A percentile compares a stretch with the other conserved stretches of the same genome.
These are phyloP conservation scores for Chaenodraco wilsoni DNA, from an alignment of 2,797 vertebrate genomes.

Conservation along the genomic window DNA sequence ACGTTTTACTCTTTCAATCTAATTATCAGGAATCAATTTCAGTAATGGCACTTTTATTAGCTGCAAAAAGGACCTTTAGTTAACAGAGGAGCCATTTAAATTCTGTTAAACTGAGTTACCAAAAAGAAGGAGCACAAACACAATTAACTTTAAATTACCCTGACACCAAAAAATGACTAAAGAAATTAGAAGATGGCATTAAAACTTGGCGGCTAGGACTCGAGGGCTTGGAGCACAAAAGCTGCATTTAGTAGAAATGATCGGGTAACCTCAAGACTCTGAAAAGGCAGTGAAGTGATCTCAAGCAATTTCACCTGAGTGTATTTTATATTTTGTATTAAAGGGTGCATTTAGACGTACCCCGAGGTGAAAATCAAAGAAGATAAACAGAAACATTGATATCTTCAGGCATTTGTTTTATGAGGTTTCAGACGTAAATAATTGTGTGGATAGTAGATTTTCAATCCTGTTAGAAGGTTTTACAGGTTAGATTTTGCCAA, in stretches of 20 bases:
- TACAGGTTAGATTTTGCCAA: slow-evolving; percentile 9
- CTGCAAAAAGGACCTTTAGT: not conserved
- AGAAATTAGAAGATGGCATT: slow-evolving; percentile 32
- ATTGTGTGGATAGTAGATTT: slow-evolving; percentile 41
- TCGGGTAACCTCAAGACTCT: slow-evolving; percentile 25
- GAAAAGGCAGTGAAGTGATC: slow-evolving; percentile 27
- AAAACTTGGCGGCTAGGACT: slow-evolving; percentile 40
- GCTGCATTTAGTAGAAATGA: slow-evolving; percentile 47
- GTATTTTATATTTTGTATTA: slow-evolving; percentile 40
- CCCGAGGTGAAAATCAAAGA: not conserved
- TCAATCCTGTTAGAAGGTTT: slow-evolving; percentile 22
- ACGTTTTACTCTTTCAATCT: not conserved
- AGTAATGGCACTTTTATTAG: not conserved
- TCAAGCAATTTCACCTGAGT: slow-evolving; percentile 21
- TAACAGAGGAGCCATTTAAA: slow-evolving; percentile 8
- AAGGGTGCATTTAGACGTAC: slow-evolving; percentile 33
- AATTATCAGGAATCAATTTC: slow-evolving; percentile 1
- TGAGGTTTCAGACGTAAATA: slow-evolving; percentile 33
- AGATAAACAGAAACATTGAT: not conserved
- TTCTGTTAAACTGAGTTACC: slow-evolving; percentile 27
- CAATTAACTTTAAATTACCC: slow-evolving; percentile 39
- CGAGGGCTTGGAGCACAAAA: slow-evolving; percentile 34
- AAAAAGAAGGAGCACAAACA: slow-evolving; percentile 32
- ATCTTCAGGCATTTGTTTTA: slow-evolving; percentile 21
- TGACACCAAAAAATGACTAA: slow-evolving; percentile 32